Evolutionary conservation across 2,888 invertebrate species (phyloP).

Genomic region (Unio delphinus): DNA sequence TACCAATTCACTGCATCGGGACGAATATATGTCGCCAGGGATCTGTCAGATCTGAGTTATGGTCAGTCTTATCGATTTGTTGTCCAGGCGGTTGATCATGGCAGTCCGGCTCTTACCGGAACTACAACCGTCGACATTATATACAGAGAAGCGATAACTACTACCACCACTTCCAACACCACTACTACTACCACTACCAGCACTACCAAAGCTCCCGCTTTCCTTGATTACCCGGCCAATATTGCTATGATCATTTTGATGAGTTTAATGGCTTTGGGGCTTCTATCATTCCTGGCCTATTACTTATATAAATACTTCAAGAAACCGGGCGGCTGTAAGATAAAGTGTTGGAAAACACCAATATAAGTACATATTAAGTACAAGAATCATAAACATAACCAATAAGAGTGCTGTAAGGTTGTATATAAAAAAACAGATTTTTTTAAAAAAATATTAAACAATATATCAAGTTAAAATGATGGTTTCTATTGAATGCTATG

Average conservation of each 20-base stretch:
- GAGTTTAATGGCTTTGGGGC: not conserved
- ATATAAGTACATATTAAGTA: too few species aligned
- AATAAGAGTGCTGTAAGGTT: too few species aligned
- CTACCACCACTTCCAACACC: not conserved
- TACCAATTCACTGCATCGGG: slow-evolving; percentile 16
- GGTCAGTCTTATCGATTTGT: slow-evolving; percentile 24
- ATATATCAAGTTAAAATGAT: too few species aligned
- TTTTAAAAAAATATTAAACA: too few species aligned
- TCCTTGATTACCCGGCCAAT: slow-evolving; percentile 16
- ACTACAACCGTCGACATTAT: slow-evolving; percentile 31
- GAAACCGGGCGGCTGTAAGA: not conserved
- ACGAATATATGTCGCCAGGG: not conserved
- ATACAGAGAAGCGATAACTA: slow-evolving; percentile 11
- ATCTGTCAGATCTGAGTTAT: slow-evolving; percentile 17
- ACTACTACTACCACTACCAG: not conserved
- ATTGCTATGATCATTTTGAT: slow-evolving; percentile 8
- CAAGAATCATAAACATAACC: too few species aligned
- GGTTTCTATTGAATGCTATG: too few species aligned
- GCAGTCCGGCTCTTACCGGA: slow-evolving; percentile 21
- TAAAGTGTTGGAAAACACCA: too few species aligned
- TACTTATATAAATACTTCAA: not conserved
- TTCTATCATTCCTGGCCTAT: slow-evolving; percentile 4
- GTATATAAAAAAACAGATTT: too few species aligned
- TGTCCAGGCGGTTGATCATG: slow-evolving; percentile 31
- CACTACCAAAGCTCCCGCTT: not conserved